Conservation (phyloP, 2,797 vertebrate species). For the Catamblyrhynchus diadema region DNA sequence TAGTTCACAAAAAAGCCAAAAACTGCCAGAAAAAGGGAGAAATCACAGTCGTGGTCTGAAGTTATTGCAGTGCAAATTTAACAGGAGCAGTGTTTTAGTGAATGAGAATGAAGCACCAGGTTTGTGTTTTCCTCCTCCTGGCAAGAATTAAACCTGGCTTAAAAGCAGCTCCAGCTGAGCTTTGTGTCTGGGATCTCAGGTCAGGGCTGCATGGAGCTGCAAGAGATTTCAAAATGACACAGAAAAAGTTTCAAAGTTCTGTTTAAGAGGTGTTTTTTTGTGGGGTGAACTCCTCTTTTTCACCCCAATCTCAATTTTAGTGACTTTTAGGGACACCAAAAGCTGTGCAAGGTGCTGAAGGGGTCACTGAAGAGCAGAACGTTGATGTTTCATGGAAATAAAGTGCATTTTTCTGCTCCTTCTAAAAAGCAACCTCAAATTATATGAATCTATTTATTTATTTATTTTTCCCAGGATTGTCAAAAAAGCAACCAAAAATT, state of each 20-base stretch:
- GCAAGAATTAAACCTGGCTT: neutral
- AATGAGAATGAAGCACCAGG: neutral
- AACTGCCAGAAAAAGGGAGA: neutral
- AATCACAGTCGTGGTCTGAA: constrained; percentile 47
- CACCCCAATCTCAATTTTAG: neutral
- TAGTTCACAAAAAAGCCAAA: neutral
- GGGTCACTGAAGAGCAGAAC: neutral
- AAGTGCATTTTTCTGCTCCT: constrained; percentile 1
- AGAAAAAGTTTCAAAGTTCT: neutral
- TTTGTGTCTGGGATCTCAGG: neutral
- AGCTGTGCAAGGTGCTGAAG: neutral
- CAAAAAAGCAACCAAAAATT: neutral
- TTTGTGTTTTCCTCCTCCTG: neutral
- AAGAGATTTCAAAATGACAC: neutral
- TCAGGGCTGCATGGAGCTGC: neutral
- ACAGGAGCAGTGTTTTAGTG: neutral
- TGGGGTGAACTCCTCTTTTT: neutral
- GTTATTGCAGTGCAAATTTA: constrained; percentile 22
- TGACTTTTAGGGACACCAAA: neutral
- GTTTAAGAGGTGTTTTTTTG: neutral
- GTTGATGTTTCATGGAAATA: neutral
- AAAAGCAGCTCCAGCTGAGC: neutral
- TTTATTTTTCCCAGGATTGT: neutral
- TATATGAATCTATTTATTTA: neutral
- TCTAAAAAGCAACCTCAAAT: neutral